These are phyloP conservation scores for Thalassoma bifasciatum DNA, from an alignment of 2,113 vertebrate genomes.

Conservation along the genomic window DNA sequence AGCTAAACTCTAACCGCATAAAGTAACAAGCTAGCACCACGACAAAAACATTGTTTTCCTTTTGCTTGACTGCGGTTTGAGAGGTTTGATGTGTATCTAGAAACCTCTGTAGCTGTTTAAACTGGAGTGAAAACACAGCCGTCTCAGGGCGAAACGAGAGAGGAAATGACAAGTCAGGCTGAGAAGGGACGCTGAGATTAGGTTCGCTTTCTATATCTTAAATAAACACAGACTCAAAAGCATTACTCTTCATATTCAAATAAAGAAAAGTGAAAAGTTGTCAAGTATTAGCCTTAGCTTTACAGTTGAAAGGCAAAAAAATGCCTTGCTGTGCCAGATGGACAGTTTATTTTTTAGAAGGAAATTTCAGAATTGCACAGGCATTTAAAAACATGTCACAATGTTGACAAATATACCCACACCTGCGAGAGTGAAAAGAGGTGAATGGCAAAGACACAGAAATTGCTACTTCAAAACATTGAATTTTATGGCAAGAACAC, in stretches of 20 bases:
- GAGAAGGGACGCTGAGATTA: constrained; percentile 58
- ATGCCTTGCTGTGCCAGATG: constrained; percentile 18
- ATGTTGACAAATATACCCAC: neutral
- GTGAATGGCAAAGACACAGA: constrained; percentile 24
- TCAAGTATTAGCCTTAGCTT: constrained; percentile 69
- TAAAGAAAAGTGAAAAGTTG: constrained; percentile 55
- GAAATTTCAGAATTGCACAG: constrained; percentile 21
- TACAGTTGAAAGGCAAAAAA: constrained; percentile 55
- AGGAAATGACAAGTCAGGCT: constrained; percentile 76
- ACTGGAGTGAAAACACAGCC: constrained; percentile 54
- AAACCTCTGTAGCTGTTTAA: constrained; percentile 64
- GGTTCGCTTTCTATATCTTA: constrained; percentile 23
- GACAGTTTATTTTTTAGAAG: constrained; percentile 13
- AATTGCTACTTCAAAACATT: constrained; percentile 33
- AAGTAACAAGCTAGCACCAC: constrained; percentile 50
- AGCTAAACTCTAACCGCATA: constrained; percentile 40
- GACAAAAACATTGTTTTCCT: constrained; percentile 61
- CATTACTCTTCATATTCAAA: constrained; percentile 5
- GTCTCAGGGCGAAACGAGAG: constrained; percentile 67
- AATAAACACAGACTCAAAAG: constrained; percentile 28
- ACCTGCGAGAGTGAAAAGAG: constrained; percentile 6
- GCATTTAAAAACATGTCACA: constrained; percentile 9
- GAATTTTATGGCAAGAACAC: constrained; percentile 52
- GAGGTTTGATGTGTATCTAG: constrained; percentile 58
- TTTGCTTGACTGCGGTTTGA: constrained; percentile 48